These are phyloP conservation scores for Herpetotheres cachinnans DNA, from an alignment of 2,113 vertebrate species.

Conservation along the genomic window DNA sequence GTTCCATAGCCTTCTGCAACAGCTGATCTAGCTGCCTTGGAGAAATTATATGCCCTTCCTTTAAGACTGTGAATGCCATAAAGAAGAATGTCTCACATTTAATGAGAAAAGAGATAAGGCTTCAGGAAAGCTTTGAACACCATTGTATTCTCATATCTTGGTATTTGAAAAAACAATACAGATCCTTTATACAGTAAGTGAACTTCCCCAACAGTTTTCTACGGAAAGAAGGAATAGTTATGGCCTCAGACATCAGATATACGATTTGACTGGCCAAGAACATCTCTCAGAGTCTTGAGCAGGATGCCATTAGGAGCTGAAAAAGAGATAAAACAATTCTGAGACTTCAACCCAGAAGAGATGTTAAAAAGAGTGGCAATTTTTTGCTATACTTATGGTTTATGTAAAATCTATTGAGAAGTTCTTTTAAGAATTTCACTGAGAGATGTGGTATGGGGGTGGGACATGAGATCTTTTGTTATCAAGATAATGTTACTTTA, in stretches of 20 bases:
- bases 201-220: not conserved
- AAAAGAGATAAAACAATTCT: not conserved
- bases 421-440: not conserved
- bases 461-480: not conserved
- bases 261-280: not conserved
- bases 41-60: not conserved
- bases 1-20: not conserved
- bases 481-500: not conserved
- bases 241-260: not conserved
- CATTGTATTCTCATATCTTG: not conserved
- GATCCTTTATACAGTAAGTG: not conserved
- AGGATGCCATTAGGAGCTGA: not conserved
- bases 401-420: not conserved
- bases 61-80: not conserved
- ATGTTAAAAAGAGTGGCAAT: not conserved
- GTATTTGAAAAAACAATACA: not conserved
- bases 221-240: not conserved
- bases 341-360: not conserved
- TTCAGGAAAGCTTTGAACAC: not conserved
- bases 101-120: not conserved
- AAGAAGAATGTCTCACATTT: not conserved
- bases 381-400: not conserved
- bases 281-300: not conserved
- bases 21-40: not conserved
- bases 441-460: not conserved